phyloP scores from a whole-genome alignment of 2,113 vertebrate genomes.

The Ophthalmotilapia sp. region DNA sequence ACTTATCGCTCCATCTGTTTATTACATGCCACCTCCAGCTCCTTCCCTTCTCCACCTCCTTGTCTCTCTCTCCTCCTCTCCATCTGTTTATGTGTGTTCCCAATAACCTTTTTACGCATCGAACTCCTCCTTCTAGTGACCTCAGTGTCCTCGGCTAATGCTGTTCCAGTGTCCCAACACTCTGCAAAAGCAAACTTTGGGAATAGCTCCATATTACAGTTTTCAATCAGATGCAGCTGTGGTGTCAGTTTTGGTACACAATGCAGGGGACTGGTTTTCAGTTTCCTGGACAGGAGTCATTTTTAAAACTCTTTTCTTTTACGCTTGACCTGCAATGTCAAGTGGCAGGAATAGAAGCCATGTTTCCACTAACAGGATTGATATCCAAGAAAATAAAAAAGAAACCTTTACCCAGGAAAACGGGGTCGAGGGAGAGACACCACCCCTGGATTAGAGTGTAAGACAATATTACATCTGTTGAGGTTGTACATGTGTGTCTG shows the following conservation, averaged over 20 bases:
- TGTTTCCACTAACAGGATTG: slow-evolving; percentile 34
- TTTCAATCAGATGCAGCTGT: neutral
- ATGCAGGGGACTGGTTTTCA: neutral
- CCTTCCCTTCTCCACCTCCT: neutral
- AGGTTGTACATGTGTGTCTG: neutral
- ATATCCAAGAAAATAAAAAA: slow-evolving; percentile 38
- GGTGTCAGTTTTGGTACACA: neutral
- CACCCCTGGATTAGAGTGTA: neutral
- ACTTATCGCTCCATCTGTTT: slow-evolving; percentile 57
- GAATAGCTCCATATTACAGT: neutral
- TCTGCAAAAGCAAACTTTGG: neutral
- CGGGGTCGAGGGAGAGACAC: neutral
- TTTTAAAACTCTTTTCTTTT: slow-evolving; percentile 18
- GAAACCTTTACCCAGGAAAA: slow-evolving; percentile 6
- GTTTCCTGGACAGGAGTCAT: slow-evolving; percentile 10
- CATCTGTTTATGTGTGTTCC: slow-evolving; percentile 28
- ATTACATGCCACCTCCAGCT: slow-evolving; percentile 28
- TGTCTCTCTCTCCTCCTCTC: slow-evolving; percentile 18
- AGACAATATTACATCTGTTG: neutral
- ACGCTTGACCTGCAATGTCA: slow-evolving; percentile 28
- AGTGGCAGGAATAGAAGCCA: neutral
- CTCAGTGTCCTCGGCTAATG: neutral
- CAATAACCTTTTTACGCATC: slow-evolving; percentile 4
- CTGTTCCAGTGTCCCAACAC: neutral
- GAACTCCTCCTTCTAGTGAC: neutral